A percentile compares a stretch with the other conserved stretches of the same genome.
phyloP scores from a whole-genome alignment of 2,888 invertebrate genomes.

The Drosophila melanosoma region DNA sequence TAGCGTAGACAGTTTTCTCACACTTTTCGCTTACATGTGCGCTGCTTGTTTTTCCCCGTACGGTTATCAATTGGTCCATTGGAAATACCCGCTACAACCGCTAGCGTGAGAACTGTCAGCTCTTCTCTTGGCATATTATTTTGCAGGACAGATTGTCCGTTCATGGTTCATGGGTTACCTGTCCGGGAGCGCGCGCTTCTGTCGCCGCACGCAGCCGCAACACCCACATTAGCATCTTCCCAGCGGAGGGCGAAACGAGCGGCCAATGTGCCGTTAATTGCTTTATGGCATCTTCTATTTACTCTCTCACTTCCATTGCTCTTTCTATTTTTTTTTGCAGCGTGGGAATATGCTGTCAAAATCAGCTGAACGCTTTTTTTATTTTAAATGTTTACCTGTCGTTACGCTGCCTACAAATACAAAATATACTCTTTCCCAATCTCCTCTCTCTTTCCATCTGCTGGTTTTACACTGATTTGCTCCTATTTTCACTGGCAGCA shows the following conservation, averaged over 20 bases:
- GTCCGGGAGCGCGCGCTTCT: slow-evolving; percentile 22
- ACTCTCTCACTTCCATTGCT: neutral
- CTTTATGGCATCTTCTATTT: slow-evolving; percentile 64
- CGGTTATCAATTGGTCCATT: slow-evolving; percentile 72
- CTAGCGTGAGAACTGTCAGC: slow-evolving; percentile 73
- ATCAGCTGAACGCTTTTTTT: slow-evolving; percentile 9
- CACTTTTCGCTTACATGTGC: slow-evolving; percentile 60
- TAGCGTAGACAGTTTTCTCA: slow-evolving; percentile 59
- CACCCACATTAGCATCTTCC: slow-evolving; percentile 72
- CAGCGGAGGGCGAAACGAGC: slow-evolving; percentile 51
- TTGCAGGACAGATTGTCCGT: neutral
- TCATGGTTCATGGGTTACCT: slow-evolving; percentile 33
- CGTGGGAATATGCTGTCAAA: slow-evolving; percentile 62
- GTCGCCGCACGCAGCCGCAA: slow-evolving; percentile 63
- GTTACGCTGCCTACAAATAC: neutral
- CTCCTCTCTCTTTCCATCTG: neutral
- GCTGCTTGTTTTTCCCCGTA: slow-evolving; percentile 59
- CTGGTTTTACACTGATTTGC: slow-evolving; percentile 2
- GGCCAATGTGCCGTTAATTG: slow-evolving; percentile 69
- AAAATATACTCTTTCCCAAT: neutral
- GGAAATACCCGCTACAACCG: slow-evolving; percentile 66
- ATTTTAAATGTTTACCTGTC: slow-evolving; percentile 54
- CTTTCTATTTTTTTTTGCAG: slow-evolving; percentile 34
- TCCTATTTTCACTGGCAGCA: slow-evolving; percentile 1
- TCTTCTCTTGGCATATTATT: slow-evolving; percentile 14